phyloP scores from a whole-genome alignment of 2,888 invertebrate species.

The Himalopsyche japonica region DNA sequence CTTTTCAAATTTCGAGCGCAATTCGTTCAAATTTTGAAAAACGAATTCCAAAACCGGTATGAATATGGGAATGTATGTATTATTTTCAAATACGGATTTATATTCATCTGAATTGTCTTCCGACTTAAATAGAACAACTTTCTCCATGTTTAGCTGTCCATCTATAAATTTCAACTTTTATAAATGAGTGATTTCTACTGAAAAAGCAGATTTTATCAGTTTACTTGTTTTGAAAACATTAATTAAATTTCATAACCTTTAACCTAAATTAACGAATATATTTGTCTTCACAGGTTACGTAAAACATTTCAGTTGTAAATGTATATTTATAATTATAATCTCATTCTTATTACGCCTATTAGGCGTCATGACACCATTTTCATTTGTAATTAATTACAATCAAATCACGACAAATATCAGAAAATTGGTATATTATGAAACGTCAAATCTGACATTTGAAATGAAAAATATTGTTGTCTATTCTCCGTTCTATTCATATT shows the following conservation, averaged over 20 bases:
- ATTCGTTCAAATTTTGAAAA: slow-evolving; percentile 53
- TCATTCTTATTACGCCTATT: neutral
- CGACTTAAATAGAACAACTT: slow-evolving; percentile 23
- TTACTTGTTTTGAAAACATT: neutral
- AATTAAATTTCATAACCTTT: neutral
- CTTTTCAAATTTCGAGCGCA: slow-evolving; percentile 51
- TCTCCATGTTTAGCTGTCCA: slow-evolving; percentile 9
- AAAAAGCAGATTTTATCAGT: neutral
- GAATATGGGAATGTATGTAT: slow-evolving; percentile 17
- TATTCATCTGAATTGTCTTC: slow-evolving; percentile 25
- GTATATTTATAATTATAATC: neutral
- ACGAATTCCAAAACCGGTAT: slow-evolving; percentile 54
- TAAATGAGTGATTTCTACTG: neutral
- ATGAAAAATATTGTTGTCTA: neutral
- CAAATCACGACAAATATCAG: neutral
- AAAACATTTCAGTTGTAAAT: neutral
- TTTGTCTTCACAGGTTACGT: neutral
- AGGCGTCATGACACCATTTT: neutral
- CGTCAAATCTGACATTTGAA: neutral
- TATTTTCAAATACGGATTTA: slow-evolving; percentile 11
- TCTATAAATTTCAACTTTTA: neutral
- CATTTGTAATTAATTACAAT: neutral
- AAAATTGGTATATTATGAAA: neutral
- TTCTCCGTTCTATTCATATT: neutral
- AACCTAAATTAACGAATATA: neutral